Evolutionary conservation across 2,113 vertebrate genomes (phyloP).

Genomic region (Meles meles): DNA sequence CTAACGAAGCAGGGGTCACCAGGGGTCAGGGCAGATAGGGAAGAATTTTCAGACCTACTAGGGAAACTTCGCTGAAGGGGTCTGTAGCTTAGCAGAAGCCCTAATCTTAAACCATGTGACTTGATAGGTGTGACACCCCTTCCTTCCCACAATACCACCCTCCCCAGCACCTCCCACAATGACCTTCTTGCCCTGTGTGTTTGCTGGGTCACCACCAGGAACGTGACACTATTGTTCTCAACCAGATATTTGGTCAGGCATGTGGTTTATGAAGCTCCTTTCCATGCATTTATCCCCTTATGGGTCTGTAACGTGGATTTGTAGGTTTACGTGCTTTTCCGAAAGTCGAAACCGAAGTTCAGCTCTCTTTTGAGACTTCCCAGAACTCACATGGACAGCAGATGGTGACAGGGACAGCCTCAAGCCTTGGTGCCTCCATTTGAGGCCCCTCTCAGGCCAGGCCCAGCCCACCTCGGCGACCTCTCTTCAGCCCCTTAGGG

Average conservation of each 20-base stretch:
- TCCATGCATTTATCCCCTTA: background rate
- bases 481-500: no score
- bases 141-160: background rate
- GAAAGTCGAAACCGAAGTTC: background rate
- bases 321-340: background rate
- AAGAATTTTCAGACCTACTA: background rate
- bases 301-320: background rate
- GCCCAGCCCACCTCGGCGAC: background rate
- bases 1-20: background rate
- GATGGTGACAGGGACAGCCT: background rate
- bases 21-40: background rate
- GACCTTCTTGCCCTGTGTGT: background rate
- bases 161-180: background rate
- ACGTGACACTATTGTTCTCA: background rate
- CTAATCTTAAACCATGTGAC: background rate
- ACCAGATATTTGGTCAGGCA: background rate
- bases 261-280: background rate
- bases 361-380: background rate
- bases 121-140: background rate
- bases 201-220: background rate
- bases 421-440: background rate
- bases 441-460: rapidly evolving
- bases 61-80: background rate
- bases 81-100: background rate
- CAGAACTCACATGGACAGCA: background rate